Evolutionary conservation across 2,113 vertebrate genomes (phyloP), one percentile per base, ranked within the genome.

Genomic region (Osmerus mordax): DNA sequence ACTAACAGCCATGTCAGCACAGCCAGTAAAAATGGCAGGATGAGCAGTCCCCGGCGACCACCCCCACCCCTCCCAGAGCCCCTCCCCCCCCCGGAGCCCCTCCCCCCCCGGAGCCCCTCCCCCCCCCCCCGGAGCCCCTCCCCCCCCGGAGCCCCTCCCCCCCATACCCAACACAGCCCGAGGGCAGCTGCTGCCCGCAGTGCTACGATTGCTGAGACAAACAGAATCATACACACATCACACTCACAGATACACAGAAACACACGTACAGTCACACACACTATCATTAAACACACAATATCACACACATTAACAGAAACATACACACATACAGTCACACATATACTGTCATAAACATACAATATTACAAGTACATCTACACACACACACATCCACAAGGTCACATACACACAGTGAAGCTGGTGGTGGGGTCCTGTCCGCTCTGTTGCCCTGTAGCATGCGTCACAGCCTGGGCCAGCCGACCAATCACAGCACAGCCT

Each of bases 1-100:
- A 76, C 75, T 68, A 14, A 36, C 78, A 69, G 74, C 79, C 84
- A 74, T 77, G 79, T 83, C 79, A 86, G 79, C 78, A 84, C 16
- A 54, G 52, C 23, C 71, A 67, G 69, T 53, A 52, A 73, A 53
- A 76, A 63, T 32, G n/a, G 61, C 66, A 81, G 81, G 82, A 67
- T 62, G 51, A 67, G 71, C 71, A 78, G 70, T 52, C 60, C 73
- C 78, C 47, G 66, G 32, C 70, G 71, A 62, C 65, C 53, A 36
- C 72, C 52, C 19, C 11, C 51, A 5, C 23, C 59, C 41, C 41
- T 14, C 36, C 9, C 8, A 2, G n/a, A 9, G n/a, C 8, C 65
- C 12, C 19, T 18, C 21, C 65, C 21, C 21, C 21, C 75, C 60
- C 79, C 75, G 66, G 65, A 64, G 63, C 69, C 15, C 78, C 52